Evolutionary conservation across 2,113 vertebrate genomes (phyloP), one percentile per base, ranked within the genome.

Genomic region (Tachysurus vachellii): DNA sequence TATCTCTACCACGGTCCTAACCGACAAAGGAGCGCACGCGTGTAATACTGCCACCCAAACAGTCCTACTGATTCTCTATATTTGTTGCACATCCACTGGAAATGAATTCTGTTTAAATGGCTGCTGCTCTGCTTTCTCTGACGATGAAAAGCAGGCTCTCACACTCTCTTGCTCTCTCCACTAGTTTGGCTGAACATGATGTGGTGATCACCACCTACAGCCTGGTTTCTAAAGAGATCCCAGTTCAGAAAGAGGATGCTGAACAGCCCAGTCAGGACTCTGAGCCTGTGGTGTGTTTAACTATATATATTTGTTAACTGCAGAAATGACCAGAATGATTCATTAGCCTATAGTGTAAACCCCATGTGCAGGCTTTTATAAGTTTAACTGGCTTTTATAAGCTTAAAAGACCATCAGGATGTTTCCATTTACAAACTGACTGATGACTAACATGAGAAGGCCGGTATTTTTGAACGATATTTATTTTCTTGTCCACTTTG

Each of bases 151-250:
- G 36, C 28, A 13, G 53, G 16, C 56, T 59, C 76, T 8, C 21
- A 61, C 47, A 26, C 53, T 1, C 26, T 19, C 13, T 88, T 73
- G 17, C 19, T 86, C 85, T 81, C 10, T 80, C 16, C 36, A 57
- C n/a, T 90, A 99, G 98, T 62, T 95, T 99, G 44, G 95, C 97
- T 5, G 93, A 92, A 26, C 95, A 97, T 47, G 97, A 99, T 76
- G 93, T 99, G 21, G 98, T 99, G 87, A 94, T 99, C 91, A 99
- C 98, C 85, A 99, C 98, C 1, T 99, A 99, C 82, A 95, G 93
- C 89, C 93, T 99, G 88, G 92, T 99, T 31, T 96, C 96, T 57
- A 97, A 97, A 89, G 98, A 99, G 93, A 91, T 97, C 81, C 96
- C 96, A 4, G 93, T 94, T 42, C 92, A 91, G 73, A 98, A 98